A percentile compares a stretch with the other conserved stretches of the same genome.
These are phyloP conservation scores for Drosophila neutralis DNA, from an alignment of 2,888 invertebrate genomes.

Conservation along the genomic window DNA sequence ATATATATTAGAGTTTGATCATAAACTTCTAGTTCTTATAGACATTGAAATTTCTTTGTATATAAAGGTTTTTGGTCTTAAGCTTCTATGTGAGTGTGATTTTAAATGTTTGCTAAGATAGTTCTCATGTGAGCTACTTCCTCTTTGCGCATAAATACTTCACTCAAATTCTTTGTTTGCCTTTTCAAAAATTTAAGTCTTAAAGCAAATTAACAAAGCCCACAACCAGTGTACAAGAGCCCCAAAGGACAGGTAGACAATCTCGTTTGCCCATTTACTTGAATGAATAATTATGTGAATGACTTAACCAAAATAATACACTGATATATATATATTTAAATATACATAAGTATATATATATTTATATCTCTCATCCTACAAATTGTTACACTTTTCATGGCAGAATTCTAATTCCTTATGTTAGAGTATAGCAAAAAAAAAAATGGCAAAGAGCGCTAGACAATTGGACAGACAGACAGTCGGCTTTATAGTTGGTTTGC, in stretches of 20 bases:
- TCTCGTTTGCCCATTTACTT: background rate
- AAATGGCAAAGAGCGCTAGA: conserved; percentile 30
- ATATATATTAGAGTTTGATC: background rate
- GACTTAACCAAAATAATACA: conserved; percentile 8
- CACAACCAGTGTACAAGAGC: background rate
- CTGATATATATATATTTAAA: background rate
- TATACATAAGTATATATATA: no score
- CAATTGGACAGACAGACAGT: conserved; percentile 39
- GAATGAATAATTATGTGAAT: conserved; percentile 12
- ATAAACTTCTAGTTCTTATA: background rate
- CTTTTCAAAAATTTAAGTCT: background rate
- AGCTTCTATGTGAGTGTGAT: background rate
- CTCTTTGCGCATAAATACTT: background rate
- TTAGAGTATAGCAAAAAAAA: conserved; percentile 21
- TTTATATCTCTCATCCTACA: background rate
- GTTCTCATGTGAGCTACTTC: background rate
- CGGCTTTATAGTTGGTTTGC: conserved; percentile 28
- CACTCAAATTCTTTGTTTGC: background rate
- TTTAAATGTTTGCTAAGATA: background rate
- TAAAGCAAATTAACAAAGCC: background rate
- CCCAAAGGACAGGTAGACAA: background rate
- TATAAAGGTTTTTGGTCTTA: background rate
- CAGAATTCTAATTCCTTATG: background rate
- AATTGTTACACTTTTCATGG: background rate
- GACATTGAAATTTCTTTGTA: background rate